Base-by-base conservation (phyloP, 2,888 invertebrate species). In the Aleiodes alternator region DNA sequence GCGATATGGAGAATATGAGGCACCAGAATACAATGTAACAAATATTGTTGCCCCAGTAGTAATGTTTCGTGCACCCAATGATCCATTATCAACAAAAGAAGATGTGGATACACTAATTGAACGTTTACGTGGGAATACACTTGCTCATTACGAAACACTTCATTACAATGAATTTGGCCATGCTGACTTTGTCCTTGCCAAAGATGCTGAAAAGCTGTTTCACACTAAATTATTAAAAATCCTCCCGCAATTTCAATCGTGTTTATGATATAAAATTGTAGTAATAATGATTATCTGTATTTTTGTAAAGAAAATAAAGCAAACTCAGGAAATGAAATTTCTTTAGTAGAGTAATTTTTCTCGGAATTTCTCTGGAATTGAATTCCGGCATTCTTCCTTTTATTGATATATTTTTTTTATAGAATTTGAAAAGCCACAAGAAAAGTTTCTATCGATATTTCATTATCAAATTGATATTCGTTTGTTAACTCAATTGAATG, bases 31-130 rank as follows among this genome's bases (percentile, higher is more conserved):
- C 72, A 66, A 79, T n/a, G 29, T 79, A 8, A 75, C 73, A 61
- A 78, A 69, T 68, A 75, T 78, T 34, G 64, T 76, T 5, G 71
- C 72, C 5, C 78, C 79, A 3, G 38, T 73, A 9, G 76, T 72
- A 8, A 56, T 79, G 7, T 73, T 79, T 16, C 78, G 78, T 43
- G 79, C 76, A n/a, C 76, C 73, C n/a, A 76, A 75, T 50, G 79
- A 79, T 56, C 51, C 55, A 8, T 23, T 79, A 9, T 75, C 79
- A 7, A 64, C 64, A 11, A 16, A 38, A 7, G 64, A 64, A 11
- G 64, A 64, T 12, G 64, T 64, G 7, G 43, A 64, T 34, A 11
- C 43, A 9, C 6, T 64, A 43, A 48, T 64, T 23, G 23, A 16
- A 11, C 9, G 48, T 48, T 48, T 64, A 12, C 64, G 43, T 8